Conservation (phyloP, 2,113 vertebrate species). For the Hemiscyllium ocellatum region DNA sequence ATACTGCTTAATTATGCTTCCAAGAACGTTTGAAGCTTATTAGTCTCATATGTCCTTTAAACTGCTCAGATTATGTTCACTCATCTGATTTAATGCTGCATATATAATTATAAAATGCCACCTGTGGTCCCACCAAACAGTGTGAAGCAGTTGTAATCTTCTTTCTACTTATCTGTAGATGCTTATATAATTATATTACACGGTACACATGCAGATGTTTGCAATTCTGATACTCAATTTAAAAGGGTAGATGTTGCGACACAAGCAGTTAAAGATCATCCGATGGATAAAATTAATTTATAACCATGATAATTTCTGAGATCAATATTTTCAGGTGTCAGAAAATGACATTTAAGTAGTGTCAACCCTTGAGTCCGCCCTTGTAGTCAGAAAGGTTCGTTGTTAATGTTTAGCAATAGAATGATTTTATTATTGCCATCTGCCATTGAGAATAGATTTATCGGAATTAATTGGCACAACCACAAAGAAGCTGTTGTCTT, state of each 20-base stretch:
- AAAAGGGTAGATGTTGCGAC: neutral
- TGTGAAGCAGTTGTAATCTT: slow-evolving; percentile 14
- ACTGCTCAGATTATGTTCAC: neutral
- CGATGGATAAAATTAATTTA: slow-evolving; percentile 14
- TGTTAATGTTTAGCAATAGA: slow-evolving; percentile 32
- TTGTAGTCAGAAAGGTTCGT: neutral
- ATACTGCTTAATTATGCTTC: neutral
- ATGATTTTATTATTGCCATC: slow-evolving; percentile 25
- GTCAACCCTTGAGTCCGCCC: neutral
- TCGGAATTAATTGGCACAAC: slow-evolving; percentile 25
- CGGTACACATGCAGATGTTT: slow-evolving; percentile 19
- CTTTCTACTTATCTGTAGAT: neutral
- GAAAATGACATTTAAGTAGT: neutral
- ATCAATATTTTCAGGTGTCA: neutral
- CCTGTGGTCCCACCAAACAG: neutral
- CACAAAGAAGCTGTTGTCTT: slow-evolving; percentile 30
- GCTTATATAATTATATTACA: slow-evolving; percentile 24
- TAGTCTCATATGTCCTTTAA: neutral
- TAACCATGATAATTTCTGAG: neutral
- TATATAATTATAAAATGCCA: slow-evolving; percentile 25
- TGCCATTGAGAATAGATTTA: slow-evolving; percentile 16
- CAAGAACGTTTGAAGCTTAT: neutral
- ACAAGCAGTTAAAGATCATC: neutral
- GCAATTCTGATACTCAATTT: neutral
- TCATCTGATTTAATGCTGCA: neutral